phyloP scores from a whole-genome alignment of 2,113 vertebrate genomes.

The human (Homo sapiens) region DNA sequence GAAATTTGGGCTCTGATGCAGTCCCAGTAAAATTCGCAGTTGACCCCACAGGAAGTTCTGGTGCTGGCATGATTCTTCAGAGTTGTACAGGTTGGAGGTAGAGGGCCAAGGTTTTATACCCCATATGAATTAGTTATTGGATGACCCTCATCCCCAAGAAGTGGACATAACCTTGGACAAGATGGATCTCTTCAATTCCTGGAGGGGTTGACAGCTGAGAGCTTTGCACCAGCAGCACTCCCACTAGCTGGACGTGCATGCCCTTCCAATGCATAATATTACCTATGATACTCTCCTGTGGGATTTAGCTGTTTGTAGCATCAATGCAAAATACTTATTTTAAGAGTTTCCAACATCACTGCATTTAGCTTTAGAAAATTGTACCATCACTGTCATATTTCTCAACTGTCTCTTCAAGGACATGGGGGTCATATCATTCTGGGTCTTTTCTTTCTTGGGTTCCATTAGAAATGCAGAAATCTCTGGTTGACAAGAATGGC shows the following conservation, averaged over 20 bases:
- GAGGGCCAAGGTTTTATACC: neutral
- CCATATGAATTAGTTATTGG: neutral
- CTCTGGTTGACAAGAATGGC: neutral
- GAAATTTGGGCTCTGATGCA: neutral
- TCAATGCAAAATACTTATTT: neutral
- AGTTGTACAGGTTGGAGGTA: neutral
- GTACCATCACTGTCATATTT: neutral
- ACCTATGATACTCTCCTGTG: neutral
- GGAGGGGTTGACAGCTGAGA: neutral
- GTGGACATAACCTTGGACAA: neutral
- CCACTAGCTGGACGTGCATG: rapidly evolving
- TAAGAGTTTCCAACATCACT: neutral
- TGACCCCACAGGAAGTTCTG: neutral
- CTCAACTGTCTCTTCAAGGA: neutral
- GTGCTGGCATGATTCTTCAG: neutral
- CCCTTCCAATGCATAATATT: neutral
- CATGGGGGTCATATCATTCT: neutral
- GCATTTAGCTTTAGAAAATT: neutral
- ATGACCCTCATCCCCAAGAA: neutral
- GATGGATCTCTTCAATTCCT: neutral
- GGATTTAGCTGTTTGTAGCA: neutral
- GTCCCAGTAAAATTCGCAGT: neutral
- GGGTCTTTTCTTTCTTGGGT: neutral
- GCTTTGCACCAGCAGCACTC: neutral
- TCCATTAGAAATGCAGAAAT: neutral